phyloP scores from a whole-genome alignment of 2,113 vertebrate genomes.

The Ranitomeya imitator region DNA sequence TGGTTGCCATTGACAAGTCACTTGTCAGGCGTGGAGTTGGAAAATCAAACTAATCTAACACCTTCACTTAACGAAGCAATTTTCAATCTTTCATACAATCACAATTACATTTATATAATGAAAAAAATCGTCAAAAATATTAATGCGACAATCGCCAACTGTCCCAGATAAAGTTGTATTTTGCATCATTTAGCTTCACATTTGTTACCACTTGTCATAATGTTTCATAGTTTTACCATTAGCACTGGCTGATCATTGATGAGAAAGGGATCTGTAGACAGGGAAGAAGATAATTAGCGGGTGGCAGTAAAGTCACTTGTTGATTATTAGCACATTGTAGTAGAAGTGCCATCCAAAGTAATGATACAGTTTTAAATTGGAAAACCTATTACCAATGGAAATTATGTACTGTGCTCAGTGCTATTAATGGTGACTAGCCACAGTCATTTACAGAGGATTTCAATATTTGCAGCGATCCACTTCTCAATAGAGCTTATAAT shows the following conservation, averaged over 20 bases:
- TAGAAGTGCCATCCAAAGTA: background rate
- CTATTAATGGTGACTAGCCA: no score
- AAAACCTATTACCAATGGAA: background rate
- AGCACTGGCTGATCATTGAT: background rate
- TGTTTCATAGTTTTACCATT: background rate
- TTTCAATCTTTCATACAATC: background rate
- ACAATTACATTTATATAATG: background rate
- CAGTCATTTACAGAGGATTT: no score
- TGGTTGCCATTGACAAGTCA: constrained; percentile 1
- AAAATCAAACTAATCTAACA: background rate
- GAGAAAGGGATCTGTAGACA: background rate
- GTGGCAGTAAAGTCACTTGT: background rate
- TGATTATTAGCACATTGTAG: background rate
- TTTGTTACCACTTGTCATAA: background rate
- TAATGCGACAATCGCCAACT: no score
- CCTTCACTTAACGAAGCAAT: background rate
- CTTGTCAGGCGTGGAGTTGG: background rate
- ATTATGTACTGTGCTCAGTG: no score
- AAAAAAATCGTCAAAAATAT: background rate
- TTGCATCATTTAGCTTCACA: background rate
- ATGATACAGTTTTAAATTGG: background rate
- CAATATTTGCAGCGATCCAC: no score
- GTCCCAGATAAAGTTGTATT: background rate
- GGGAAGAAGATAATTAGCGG: background rate
- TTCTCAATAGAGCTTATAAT: no score